phyloP scores from a whole-genome alignment of 2,797 vertebrate genomes.

The Scolopax bukidnonensis region DNA sequence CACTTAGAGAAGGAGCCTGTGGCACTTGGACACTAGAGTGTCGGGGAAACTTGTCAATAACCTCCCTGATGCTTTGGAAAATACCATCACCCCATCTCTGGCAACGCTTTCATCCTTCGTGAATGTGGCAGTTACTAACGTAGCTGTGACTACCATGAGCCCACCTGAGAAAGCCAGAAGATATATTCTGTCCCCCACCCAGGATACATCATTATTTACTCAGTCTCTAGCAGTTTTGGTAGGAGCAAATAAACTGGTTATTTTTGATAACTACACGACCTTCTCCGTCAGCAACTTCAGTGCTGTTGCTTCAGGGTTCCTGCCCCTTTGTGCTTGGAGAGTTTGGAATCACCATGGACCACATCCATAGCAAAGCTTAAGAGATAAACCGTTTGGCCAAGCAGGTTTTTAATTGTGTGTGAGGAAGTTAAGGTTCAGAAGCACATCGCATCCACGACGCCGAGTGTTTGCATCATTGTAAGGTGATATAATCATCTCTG shows the following conservation, averaged over 20 bases:
- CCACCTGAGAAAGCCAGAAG: background rate
- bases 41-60: background rate
- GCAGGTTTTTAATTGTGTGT: background rate
- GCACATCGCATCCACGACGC: accelerated
- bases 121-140: background rate
- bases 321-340: background rate
- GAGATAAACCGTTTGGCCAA: background rate
- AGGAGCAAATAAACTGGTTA: background rate
- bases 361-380: background rate
- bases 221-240: background rate
- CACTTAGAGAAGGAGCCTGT: background rate
- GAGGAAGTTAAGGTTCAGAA: background rate
- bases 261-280: background rate
- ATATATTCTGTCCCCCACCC: background rate
- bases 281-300: background rate
- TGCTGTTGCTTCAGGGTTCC: background rate
- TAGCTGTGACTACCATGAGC: background rate
- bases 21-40: accelerated
- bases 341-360: background rate
- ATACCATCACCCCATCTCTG: background rate
- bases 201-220: background rate
- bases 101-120: background rate
- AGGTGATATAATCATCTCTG: background rate
- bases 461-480: background rate
- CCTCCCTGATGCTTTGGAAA: background rate